These are phyloP conservation scores for Ciconia stormi DNA, from an alignment of 2,113 vertebrate genomes.

Conservation along the genomic window DNA sequence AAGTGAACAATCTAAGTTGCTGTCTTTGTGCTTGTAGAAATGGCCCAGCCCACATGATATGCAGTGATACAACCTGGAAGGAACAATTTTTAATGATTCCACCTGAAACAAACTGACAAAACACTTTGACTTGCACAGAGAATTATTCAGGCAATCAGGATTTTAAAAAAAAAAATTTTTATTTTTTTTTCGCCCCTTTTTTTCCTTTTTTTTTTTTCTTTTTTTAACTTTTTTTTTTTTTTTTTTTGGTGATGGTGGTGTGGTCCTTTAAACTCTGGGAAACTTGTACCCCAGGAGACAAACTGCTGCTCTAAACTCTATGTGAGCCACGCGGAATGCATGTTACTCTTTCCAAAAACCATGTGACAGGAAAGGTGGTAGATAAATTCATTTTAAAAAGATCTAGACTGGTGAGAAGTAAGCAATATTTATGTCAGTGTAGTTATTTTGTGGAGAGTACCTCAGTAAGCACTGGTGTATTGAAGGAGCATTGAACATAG, in stretches of 20 bases:
- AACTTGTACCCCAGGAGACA: not conserved
- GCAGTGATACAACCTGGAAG: not conserved
- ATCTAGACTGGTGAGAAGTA: not conserved
- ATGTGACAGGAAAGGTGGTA: not conserved
- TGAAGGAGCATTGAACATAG: not conserved
- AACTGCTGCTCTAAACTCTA: not conserved
- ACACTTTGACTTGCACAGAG: not conserved
- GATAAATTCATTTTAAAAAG: not conserved
- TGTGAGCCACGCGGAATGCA: not conserved
- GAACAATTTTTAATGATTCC: not conserved
- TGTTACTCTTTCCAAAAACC: not conserved
- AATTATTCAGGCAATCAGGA: not conserved
- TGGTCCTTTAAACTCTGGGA: not conserved
- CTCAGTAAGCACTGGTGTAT: not conserved
- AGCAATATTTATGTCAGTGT: not conserved
- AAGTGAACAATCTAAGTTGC: conserved; percentile 58
- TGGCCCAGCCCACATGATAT: not conserved
- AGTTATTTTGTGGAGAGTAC: conserved; percentile 8
- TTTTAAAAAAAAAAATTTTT: too few relatives aligned
- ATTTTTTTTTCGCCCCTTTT: not conserved
- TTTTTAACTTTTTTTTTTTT: not conserved
- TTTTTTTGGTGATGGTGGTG: rapidly evolving
- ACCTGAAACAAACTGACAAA: not conserved
- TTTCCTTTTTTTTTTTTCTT: not conserved
- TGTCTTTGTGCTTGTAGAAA: conserved; percentile 49